Conservation (phyloP, 2,888 invertebrate genomes). For the Drosophila anomalata region DNA sequence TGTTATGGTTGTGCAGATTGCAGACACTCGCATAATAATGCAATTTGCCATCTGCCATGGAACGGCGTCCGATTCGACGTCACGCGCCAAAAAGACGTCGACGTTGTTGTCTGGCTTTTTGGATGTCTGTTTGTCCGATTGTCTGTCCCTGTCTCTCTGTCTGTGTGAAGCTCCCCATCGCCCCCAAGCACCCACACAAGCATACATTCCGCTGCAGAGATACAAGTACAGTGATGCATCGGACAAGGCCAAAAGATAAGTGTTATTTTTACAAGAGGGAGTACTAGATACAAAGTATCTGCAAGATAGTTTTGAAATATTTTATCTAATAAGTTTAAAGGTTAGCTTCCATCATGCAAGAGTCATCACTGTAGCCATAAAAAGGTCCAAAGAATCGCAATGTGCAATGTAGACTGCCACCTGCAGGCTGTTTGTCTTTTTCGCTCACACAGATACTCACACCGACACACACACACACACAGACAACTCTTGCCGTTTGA, state of each 20-base stretch:
- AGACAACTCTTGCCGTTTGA: slow-evolving; percentile 41
- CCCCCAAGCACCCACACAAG: not conserved
- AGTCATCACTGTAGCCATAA: slow-evolving; percentile 19
- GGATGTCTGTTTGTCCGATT: slow-evolving; percentile 50
- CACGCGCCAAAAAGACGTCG: slow-evolving; percentile 74
- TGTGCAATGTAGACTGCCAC: slow-evolving; percentile 61
- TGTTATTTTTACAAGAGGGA: not conserved
- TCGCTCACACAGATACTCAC: slow-evolving; percentile 14
- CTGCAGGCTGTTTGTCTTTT: slow-evolving; percentile 59
- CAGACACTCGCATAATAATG: slow-evolving; percentile 83
- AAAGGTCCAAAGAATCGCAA: slow-evolving; percentile 22
- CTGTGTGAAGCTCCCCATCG: not conserved
- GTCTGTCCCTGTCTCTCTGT: slow-evolving; percentile 13
- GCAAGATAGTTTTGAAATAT: not conserved
- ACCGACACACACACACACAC: slow-evolving; percentile 16
- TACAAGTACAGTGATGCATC: slow-evolving; percentile 10
- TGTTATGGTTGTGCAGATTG: slow-evolving; percentile 78
- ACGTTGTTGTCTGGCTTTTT: slow-evolving; percentile 30
- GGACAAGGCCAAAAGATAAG: not conserved
- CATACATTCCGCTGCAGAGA: not conserved
- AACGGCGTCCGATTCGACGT: slow-evolving; percentile 54
- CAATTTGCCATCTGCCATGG: slow-evolving; percentile 80
- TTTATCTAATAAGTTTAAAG: not conserved
- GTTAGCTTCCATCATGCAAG: not conserved
- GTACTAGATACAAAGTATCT: not conserved